Evolutionary conservation across 2,113 vertebrate species (phyloP).

Genomic region (Psephotus haematonotus): DNA sequence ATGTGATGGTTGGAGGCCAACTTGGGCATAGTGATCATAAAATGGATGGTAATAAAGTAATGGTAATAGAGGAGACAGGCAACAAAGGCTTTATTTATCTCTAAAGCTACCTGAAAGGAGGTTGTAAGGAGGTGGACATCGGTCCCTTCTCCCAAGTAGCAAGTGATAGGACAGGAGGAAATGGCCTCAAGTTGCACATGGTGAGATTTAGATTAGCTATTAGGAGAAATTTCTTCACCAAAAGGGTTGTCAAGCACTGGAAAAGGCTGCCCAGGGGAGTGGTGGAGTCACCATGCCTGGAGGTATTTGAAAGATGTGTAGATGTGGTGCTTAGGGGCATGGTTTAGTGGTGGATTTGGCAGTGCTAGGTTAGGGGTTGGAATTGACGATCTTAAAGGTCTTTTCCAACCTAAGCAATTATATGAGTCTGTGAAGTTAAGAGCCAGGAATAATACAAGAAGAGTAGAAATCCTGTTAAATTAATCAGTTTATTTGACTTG

Average conservation of each 20-base stretch:
- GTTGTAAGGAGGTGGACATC: rapidly evolving
- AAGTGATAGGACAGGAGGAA: background rate
- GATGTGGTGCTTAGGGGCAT: background rate
- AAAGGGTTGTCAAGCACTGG: background rate
- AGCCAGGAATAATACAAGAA: background rate
- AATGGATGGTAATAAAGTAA: background rate
- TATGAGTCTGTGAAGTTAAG: background rate
- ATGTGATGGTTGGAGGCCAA: background rate
- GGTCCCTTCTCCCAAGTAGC: background rate
- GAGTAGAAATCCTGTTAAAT: constrained; percentile 1
- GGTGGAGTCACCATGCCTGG: background rate
- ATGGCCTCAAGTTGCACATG: background rate
- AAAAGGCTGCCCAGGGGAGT: background rate
- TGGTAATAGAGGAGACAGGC: background rate
- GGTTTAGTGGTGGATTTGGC: background rate
- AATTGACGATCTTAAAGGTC: background rate
- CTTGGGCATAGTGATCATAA: background rate
- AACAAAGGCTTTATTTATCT: background rate
- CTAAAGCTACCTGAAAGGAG: background rate
- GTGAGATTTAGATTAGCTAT: background rate
- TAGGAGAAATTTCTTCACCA: background rate
- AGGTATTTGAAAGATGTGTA: background rate
- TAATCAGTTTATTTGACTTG: background rate
- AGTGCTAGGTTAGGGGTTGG: background rate
- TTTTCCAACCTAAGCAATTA: background rate